Base-by-base conservation (phyloP, 2,888 invertebrate genomes). In the Drosophila vallismaia region DNA sequence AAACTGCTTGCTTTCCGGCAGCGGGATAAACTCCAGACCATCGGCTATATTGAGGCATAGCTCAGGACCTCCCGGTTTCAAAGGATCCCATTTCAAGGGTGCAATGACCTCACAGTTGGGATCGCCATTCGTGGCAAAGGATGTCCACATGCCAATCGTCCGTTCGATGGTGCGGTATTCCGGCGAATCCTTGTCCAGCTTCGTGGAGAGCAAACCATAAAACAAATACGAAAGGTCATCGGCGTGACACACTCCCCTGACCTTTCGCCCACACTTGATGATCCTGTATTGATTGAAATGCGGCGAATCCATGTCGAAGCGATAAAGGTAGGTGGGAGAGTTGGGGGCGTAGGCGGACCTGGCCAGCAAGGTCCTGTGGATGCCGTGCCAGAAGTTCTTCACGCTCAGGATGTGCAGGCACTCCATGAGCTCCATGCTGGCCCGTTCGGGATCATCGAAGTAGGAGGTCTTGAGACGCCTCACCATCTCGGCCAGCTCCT, bases 191-290 rank as follows among this genome's bases (percentile, higher is more conserved):
- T 55, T 66, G 3, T 80, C 29, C 56, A 90, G 50, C 46, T 83
- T 89, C 2, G 56, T 68, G 0, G 89, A 75, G 1, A 77, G 73
- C 1, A 84, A 29, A 24, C 83, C 83, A 8, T 89, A 86, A 51
- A 92, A 92, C 38, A 92, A 49, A 42, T 92, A 92, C 12, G 90
- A 90, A 5, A 92, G 12, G 52, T 92, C 92, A 64, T 92, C 92
- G 0, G 84, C 91, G 74, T 92, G 92, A 7, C 87, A 86, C 1
- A 88, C 89, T 3, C 91, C 91, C 0, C 88, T 78, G 3, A 87
- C 73, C 6, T 77, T 75, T 0, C 56, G 69, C 0, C 90, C 91
- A 24, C 91, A 91, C 9, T 78, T 84, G 2, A 90, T 51, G 4
- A 75, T 74, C 8, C 91, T 88, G 51, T 86, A 88, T 36, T 89